Conservation (phyloP, 1,140 invertebrate species). For the Gryon sp. region DNA sequence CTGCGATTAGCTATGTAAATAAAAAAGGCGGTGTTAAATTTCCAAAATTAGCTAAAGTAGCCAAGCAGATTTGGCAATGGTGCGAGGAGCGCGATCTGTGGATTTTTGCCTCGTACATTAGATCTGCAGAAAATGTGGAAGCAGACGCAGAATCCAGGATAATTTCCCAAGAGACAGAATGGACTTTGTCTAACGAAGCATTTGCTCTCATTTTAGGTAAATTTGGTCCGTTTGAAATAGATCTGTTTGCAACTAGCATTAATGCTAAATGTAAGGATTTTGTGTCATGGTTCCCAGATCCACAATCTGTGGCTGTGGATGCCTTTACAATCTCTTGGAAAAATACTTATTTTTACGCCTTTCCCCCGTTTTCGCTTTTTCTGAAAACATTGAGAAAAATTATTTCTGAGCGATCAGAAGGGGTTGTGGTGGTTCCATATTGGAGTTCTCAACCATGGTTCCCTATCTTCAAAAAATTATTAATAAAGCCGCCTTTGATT, state of each 20-base stretch:
- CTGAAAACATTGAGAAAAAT: conserved; percentile 34
- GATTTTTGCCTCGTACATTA: conserved; percentile 57
- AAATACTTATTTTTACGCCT: conserved; percentile 36
- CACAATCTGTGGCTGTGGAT: background rate
- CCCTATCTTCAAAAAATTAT: conserved; percentile 24
- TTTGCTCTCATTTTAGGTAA: conserved; percentile 10
- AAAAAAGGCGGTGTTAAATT: conserved; percentile 37
- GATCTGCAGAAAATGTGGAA: conserved; percentile 36
- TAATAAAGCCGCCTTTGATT: background rate
- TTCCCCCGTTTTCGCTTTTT: conserved; percentile 48
- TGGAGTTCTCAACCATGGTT: conserved; percentile 41
- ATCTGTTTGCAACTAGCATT: conserved; percentile 13
- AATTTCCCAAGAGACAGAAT: conserved; percentile 58
- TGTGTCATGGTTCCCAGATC: conserved; percentile 10
- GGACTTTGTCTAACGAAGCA: background rate
- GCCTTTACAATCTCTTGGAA: conserved; percentile 34
- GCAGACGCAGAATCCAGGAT: conserved; percentile 59
- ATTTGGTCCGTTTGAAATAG: background rate
- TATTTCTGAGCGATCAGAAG: too few species aligned
- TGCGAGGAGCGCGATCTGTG: conserved; percentile 47
- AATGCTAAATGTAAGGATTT: conserved; percentile 4
- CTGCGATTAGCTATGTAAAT: conserved; percentile 38
- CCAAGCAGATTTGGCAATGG: conserved; percentile 56
- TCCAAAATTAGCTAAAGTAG: conserved; percentile 15
- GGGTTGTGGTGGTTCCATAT: conserved; percentile 61